phyloP scores from a whole-genome alignment of 2,888 invertebrate genomes.

The Macrophya alboannulata region DNA sequence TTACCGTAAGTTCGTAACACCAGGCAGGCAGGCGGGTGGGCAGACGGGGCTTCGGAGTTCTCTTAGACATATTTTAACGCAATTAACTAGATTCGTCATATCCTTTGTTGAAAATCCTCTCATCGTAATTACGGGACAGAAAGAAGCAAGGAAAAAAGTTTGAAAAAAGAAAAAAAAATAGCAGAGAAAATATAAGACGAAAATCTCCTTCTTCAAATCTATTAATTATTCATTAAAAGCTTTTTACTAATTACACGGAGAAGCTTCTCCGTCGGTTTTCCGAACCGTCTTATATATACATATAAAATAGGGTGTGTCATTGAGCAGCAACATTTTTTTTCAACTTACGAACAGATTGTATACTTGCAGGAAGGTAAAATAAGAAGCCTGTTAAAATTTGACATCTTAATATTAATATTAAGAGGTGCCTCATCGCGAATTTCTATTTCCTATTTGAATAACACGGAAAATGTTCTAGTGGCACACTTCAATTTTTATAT shows the following conservation, averaged over 20 bases:
- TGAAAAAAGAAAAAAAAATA: background rate
- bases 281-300: no score
- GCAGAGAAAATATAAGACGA: background rate
- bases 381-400: no score
- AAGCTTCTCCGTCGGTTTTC: no score
- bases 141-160: background rate
- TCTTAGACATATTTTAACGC: conserved; percentile 9
- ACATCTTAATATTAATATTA: no score
- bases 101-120: background rate
- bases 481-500: no score
- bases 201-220: background rate
- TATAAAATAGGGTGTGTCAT: no score
- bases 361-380: no score
- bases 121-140: background rate
- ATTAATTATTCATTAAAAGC: background rate
- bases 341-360: no score
- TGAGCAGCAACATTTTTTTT: no score
- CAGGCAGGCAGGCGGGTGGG: background rate
- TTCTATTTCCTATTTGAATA: no score
- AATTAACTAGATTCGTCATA: background rate
- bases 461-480: no score
- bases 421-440: no score
- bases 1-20: background rate
- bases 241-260: background rate
- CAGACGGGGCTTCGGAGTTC: background rate